A percentile compares a stretch with the other conserved stretches of the same genome.
phyloP scores from a whole-genome alignment of 2,797 vertebrate genomes.

The Rhincodon typus region DNA sequence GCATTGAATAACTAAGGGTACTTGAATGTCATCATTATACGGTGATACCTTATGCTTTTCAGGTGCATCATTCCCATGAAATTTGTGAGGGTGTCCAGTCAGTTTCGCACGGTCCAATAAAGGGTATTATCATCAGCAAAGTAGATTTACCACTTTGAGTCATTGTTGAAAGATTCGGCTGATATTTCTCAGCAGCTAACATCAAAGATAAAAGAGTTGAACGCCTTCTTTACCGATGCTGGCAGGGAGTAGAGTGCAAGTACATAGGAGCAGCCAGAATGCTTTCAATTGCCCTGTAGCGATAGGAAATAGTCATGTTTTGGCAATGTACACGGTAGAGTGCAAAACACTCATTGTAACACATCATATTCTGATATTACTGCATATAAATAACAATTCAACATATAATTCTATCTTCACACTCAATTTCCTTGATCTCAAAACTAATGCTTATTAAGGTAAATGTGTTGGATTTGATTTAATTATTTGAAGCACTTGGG shows the following conservation, averaged over 20 bases:
- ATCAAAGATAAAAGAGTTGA: no score
- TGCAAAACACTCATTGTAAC: neutral
- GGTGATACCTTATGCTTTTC: neutral
- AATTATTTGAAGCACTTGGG: neutral
- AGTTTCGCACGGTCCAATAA: neutral
- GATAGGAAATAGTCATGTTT: neutral
- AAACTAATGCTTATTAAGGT: neutral
- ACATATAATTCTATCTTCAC: neutral
- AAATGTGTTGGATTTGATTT: constrained; percentile 26
- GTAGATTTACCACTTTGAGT: neutral
- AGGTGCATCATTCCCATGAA: neutral
- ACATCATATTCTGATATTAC: neutral
- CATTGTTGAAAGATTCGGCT: no score
- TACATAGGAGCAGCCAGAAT: neutral
- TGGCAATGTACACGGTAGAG: neutral
- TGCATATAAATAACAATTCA: neutral
- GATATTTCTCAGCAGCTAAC: neutral
- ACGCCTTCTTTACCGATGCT: neutral
- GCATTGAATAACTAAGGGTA: neutral
- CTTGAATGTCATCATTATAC: neutral
- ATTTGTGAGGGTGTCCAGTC: neutral
- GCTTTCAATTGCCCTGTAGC: neutral
- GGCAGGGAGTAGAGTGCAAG: neutral
- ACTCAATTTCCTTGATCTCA: neutral
- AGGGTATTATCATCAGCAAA: no score